phyloP scores from a whole-genome alignment of 2,888 invertebrate species.

The Schrankia costaestrigalis region DNA sequence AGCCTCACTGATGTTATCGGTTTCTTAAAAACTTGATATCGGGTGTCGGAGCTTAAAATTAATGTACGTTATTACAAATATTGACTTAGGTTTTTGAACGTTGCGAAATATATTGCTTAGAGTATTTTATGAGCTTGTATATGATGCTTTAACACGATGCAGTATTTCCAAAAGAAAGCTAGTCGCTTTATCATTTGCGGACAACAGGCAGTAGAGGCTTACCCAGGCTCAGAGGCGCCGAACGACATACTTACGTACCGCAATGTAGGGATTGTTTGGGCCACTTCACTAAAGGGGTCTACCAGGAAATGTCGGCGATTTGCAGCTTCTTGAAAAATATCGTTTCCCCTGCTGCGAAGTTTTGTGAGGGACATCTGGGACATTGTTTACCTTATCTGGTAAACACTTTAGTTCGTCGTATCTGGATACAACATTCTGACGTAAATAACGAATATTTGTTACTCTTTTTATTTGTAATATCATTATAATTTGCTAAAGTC shows the following conservation, averaged over 20 bases:
- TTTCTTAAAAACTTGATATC: slow-evolving; percentile 54
- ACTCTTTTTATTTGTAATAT: slow-evolving; percentile 1
- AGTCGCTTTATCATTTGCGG: slow-evolving; percentile 69
- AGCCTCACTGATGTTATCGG: slow-evolving; percentile 62
- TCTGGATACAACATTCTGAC: slow-evolving; percentile 21
- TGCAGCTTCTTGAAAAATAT: slow-evolving; percentile 54
- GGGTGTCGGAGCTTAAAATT: slow-evolving; percentile 48
- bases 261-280: slow-evolving; percentile 46
- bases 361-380: slow-evolving; percentile 41
- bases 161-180: slow-evolving; percentile 53
- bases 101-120: not conserved
- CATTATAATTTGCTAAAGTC: too few relatives aligned
- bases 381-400: slow-evolving; percentile 41
- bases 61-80: slow-evolving; percentile 39
- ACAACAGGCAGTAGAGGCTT: slow-evolving; percentile 64
- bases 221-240: slow-evolving; percentile 48
- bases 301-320: slow-evolving; percentile 52
- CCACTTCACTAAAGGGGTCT: slow-evolving; percentile 42
- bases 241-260: slow-evolving; percentile 47
- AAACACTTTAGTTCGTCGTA: slow-evolving; percentile 32
- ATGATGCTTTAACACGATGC: slow-evolving; percentile 38
- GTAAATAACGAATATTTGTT: not conserved
- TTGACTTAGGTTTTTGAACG: too few relatives aligned
- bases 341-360: slow-evolving; percentile 42
- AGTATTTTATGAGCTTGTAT: not conserved